Evolutionary conservation across 2,797 vertebrate genomes (phyloP).

Genomic region (Spinus pinus): DNA sequence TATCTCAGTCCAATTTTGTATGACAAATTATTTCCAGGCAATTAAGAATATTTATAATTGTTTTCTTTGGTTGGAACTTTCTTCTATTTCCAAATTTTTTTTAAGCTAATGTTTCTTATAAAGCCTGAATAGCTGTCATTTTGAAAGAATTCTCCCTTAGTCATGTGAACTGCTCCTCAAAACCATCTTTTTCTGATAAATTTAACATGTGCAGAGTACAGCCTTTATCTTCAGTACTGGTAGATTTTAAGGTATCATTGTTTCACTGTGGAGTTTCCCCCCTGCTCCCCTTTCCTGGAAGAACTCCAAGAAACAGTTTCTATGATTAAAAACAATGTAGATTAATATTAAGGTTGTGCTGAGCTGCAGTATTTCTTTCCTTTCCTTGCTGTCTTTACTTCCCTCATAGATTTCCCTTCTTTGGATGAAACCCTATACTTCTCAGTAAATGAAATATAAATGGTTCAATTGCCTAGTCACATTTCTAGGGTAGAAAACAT

Average conservation of each 20-base stretch:
- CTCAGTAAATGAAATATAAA: slow-evolving; percentile 42
- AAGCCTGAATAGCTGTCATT: slow-evolving; percentile 41
- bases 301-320: slow-evolving; percentile 40
- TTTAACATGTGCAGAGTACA: slow-evolving; percentile 21
- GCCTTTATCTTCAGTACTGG: slow-evolving; percentile 24
- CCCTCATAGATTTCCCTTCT: background rate
- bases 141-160: slow-evolving; percentile 61
- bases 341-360: slow-evolving; percentile 20
- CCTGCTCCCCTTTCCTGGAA: slow-evolving; percentile 2
- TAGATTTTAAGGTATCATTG: slow-evolving; percentile 36
- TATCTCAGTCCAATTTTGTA: slow-evolving; percentile 45
- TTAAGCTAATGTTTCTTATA: slow-evolving; percentile 64
- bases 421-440: slow-evolving; percentile 1
- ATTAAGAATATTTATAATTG: slow-evolving; percentile 74
- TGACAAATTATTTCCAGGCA: slow-evolving; percentile 75
- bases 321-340: slow-evolving; percentile 45
- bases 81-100: slow-evolving; percentile 64
- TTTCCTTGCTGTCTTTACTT: background rate
- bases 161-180: slow-evolving; percentile 9
- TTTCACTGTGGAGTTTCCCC: slow-evolving; percentile 1
- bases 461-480: background rate
- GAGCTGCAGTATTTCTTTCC: slow-evolving; percentile 15
- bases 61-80: slow-evolving; percentile 65
- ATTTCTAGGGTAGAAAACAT: slow-evolving; percentile 12
- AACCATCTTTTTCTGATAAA: slow-evolving; percentile 58